Percentiles rank a stretch among this genome's conserved stretches.
Evolutionary conservation across 2,888 invertebrate species (phyloP).

Genomic region (Apodemia zela): DNA sequence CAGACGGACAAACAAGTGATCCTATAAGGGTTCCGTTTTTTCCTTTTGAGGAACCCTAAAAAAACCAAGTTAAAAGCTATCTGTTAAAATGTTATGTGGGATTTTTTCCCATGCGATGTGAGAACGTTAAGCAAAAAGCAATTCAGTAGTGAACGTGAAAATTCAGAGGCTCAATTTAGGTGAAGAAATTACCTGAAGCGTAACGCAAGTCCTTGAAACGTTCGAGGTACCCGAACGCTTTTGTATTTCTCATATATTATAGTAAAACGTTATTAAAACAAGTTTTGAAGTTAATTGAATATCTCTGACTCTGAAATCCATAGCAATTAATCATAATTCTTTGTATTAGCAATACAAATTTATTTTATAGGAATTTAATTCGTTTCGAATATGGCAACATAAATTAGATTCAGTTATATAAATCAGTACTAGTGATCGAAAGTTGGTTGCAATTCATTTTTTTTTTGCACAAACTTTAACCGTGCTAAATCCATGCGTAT

Average conservation of each 20-base stretch:
- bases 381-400: not conserved
- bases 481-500: too few relatives aligned
- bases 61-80: slow-evolving; percentile 20
- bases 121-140: slow-evolving; percentile 4
- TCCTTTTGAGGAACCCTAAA: too few relatives aligned
- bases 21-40: too few relatives aligned
- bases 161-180: slow-evolving; percentile 30
- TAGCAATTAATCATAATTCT: slow-evolving; percentile 3
- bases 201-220: slow-evolving; percentile 66
- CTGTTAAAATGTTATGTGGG: slow-evolving; percentile 4
- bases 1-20: too few relatives aligned
- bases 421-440: too few relatives aligned
- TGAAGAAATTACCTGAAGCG: slow-evolving; percentile 57
- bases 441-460: too few relatives aligned
- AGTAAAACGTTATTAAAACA: too few relatives aligned
- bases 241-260: slow-evolving; percentile 45
- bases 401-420: too few relatives aligned
- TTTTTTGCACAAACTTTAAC: too few relatives aligned
- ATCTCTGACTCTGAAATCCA: too few relatives aligned
- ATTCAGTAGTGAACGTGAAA: slow-evolving; percentile 33
- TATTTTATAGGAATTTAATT: not conserved
- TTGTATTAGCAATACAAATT: not conserved
- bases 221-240: slow-evolving; percentile 64
- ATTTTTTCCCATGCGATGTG: slow-evolving; percentile 15
- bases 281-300: too few relatives aligned